phyloP scores from a whole-genome alignment of 2,113 vertebrate genomes.

The Tylochromis polylepis region DNA sequence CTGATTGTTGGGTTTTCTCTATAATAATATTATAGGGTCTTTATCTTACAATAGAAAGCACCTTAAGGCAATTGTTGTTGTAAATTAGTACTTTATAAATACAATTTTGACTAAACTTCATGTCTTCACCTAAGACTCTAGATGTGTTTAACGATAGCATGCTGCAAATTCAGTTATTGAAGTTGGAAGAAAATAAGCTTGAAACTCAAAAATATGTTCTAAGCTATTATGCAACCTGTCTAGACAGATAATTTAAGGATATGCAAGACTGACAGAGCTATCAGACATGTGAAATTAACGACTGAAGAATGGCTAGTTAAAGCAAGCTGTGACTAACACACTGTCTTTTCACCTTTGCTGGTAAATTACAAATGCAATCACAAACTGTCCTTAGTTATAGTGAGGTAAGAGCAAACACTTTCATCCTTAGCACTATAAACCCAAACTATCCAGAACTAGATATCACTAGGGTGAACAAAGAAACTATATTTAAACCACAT shows the following conservation, averaged over 20 bases:
- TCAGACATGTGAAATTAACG: neutral
- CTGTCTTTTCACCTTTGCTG: conserved; percentile 1
- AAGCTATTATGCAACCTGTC: neutral
- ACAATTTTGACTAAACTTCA: neutral
- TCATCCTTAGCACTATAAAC: neutral
- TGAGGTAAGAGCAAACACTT: neutral
- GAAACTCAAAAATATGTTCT: neutral
- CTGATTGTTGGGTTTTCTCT: neutral
- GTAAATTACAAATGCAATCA: neutral
- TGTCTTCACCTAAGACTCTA: neutral
- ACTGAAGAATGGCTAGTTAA: neutral
- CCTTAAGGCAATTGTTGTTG: neutral
- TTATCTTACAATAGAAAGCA: neutral
- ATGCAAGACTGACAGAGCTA: neutral
- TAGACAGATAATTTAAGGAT: neutral
- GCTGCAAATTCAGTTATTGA: neutral
- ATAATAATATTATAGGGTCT: neutral
- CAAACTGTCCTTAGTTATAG: neutral
- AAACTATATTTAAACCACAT: neutral
- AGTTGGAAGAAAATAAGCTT: neutral
- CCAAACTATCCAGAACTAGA: neutral
- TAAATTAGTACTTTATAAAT: neutral
- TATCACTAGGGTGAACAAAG: neutral
- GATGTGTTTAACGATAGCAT: neutral
- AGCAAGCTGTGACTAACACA: neutral